phyloP scores from a whole-genome alignment of 2,888 invertebrate species.

The Orchestes rusci region DNA sequence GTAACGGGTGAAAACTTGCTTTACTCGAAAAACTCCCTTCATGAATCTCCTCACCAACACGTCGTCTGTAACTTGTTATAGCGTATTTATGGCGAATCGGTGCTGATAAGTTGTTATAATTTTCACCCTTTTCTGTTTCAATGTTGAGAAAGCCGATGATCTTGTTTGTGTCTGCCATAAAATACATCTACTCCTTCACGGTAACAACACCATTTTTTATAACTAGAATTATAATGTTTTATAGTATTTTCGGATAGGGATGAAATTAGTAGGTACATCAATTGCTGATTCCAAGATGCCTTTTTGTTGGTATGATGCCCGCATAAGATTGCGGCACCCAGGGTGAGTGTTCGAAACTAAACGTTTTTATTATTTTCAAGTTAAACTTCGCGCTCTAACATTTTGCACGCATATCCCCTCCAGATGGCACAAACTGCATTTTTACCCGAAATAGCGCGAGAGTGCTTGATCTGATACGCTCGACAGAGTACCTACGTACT shows the following conservation, averaged over 20 bases:
- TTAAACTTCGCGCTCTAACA: no score
- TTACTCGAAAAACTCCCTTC: conserved; percentile 23
- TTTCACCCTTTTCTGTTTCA: no score
- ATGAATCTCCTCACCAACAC: conserved; percentile 26
- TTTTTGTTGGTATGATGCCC: conserved; percentile 13
- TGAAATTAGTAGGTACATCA: conserved; percentile 20
- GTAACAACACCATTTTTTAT: conserved; percentile 24
- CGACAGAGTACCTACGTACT: no score
- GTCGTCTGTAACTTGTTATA: no score
- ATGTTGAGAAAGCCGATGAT: neutral
- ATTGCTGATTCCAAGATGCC: conserved; percentile 14
- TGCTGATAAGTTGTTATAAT: no score
- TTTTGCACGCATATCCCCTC: no score
- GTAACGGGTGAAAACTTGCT: neutral
- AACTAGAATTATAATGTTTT: conserved; percentile 25
- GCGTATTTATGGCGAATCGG: no score
- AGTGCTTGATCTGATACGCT: no score
- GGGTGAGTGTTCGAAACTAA: conserved; percentile 16
- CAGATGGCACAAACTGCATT: no score
- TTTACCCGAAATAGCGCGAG: no score
- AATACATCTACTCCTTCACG: neutral
- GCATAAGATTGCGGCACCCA: conserved; percentile 16
- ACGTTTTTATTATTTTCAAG: no score
- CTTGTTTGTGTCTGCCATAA: neutral
- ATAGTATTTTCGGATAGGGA: conserved; percentile 25